Conservation (phyloP, 2,888 invertebrate genomes). For the Saturnia japonica region DNA sequence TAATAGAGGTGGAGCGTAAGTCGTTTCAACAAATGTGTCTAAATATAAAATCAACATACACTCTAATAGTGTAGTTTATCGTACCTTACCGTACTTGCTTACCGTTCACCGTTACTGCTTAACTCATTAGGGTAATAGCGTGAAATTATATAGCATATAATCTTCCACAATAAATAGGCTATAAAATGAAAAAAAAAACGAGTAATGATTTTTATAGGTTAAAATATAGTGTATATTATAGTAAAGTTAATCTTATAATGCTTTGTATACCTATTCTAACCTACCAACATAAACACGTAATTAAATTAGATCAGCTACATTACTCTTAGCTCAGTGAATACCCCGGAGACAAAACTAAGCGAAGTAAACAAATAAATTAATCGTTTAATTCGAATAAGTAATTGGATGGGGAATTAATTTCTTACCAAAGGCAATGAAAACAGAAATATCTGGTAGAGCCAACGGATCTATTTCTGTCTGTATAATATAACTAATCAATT, state of each 20-base stretch:
- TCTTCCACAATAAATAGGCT: too few species aligned
- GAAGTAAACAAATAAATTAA: slow-evolving; percentile 19
- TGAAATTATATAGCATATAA: too few species aligned
- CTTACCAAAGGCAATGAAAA: slow-evolving; percentile 7
- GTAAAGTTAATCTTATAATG: background rate
- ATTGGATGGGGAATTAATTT: slow-evolving; percentile 7
- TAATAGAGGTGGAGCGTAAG: too few species aligned
- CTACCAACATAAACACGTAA: background rate
- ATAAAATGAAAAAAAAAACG: background rate
- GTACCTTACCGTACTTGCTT: too few species aligned
- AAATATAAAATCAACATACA: too few species aligned
- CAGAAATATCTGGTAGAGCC: background rate
- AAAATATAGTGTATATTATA: background rate
- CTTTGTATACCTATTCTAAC: background rate
- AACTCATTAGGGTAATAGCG: too few species aligned
- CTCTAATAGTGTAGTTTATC: too few species aligned
- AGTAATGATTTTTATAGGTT: background rate
- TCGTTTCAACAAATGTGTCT: too few species aligned
- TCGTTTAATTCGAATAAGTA: slow-evolving; percentile 18
- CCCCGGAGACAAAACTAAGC: slow-evolving; percentile 11
- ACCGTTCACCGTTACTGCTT: too few species aligned
- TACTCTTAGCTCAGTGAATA: slow-evolving; percentile 2
- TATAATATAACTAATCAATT: background rate
- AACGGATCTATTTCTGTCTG: background rate
- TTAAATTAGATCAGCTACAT: background rate